Evolutionary conservation across 64 coral and sea anemone genomes (phyloP).

Genomic region (Montipora sp.): DNA sequence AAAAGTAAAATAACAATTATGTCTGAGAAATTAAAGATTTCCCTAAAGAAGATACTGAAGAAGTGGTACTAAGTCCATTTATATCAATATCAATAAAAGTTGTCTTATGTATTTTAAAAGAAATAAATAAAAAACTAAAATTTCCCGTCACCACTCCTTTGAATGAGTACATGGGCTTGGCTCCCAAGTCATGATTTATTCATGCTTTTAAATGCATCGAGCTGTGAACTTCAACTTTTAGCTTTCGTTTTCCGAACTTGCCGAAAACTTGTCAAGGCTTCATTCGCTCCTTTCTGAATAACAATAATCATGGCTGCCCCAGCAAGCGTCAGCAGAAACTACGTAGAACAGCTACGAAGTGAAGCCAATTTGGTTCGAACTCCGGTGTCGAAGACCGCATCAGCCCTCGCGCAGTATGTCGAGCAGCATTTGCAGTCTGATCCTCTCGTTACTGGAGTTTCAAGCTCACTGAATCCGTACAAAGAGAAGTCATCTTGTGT

Average conservation of each 20-base stretch:
- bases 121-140: background rate
- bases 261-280: background rate
- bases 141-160: background rate
- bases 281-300: background rate
- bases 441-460: slow-evolving; percentile 43
- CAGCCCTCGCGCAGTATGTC: slow-evolving; percentile 13
- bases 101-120: background rate
- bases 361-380: slow-evolving; percentile 21
- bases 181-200: slow-evolving; percentile 35
- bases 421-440: slow-evolving; percentile 15
- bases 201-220: background rate
- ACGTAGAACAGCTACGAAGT: slow-evolving; percentile 33
- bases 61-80: background rate
- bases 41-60: background rate
- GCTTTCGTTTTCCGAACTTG: background rate
- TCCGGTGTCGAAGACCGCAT: slow-evolving; percentile 24
- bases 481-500: slow-evolving; percentile 49
- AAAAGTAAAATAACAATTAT: too few species aligned
- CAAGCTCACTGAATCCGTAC: slow-evolving; percentile 34
- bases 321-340: slow-evolving; percentile 39
- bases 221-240: background rate
- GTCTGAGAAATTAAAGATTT: background rate
- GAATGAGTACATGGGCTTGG: background rate
- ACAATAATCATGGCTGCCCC: slow-evolving; percentile 25
- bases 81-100: too few species aligned